Evolutionary conservation across 2,113 vertebrate genomes (phyloP).

Genomic region (Malurus cyaneus): DNA sequence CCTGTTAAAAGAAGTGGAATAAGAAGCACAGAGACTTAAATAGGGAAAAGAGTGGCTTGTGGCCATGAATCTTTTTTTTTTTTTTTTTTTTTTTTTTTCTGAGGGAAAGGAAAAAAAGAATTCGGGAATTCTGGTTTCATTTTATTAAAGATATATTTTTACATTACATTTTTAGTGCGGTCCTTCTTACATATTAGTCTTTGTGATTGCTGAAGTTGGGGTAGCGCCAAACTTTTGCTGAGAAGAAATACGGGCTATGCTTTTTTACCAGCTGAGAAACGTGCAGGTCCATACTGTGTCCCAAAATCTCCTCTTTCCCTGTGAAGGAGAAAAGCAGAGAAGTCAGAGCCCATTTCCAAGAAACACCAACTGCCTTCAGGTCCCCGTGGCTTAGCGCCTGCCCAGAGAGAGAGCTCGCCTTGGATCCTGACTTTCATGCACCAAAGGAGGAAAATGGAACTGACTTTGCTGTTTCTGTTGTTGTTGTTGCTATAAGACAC

Average conservation of each 20-base stretch:
- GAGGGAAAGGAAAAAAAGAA: background rate
- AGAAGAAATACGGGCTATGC: background rate
- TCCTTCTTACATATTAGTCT: background rate
- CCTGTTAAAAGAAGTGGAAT: slow-evolving; percentile 15
- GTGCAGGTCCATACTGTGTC: background rate
- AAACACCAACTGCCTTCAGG: background rate
- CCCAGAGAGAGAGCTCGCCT: background rate
- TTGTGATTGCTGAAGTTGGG: slow-evolving; percentile 1
- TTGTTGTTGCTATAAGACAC: slow-evolving; percentile 1
- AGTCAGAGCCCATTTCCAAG: background rate
- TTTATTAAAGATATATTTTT: slow-evolving; percentile 66
- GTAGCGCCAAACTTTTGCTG: background rate
- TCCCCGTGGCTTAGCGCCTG: fast-evolving
- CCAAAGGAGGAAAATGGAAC: background rate
- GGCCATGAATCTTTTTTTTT: background rate
- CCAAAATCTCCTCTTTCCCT: background rate
- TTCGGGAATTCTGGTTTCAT: slow-evolving; percentile 20
- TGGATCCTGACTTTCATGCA: background rate
- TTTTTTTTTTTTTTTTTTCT: background rate
- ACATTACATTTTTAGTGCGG: background rate
- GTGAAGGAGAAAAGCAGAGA: background rate
- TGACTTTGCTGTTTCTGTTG: background rate
- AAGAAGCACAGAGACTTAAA: slow-evolving; percentile 20
- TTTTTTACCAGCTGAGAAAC: background rate
- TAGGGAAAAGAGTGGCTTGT: background rate